Base-by-base conservation (phyloP, 1,140 invertebrate genomes). In the Diachasma alloeum region DNA sequence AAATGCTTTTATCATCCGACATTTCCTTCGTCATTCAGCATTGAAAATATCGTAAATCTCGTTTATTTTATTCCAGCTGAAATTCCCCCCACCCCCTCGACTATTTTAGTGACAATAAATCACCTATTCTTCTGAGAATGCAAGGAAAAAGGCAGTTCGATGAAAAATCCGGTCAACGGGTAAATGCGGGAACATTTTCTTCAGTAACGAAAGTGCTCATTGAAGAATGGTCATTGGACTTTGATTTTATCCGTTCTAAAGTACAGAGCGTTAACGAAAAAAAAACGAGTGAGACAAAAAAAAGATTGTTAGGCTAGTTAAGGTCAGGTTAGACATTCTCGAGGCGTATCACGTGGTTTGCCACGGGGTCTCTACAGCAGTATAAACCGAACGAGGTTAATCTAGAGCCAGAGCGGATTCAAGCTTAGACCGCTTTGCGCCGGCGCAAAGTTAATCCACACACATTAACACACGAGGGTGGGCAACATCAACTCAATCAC, bases 311-410 rank as follows among this genome's bases (percentile, higher is more conserved):
- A n/a, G 19, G 67, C 44, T 75, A 59, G 74, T 78, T 83, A 84
- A 83, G 84, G 83, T 84, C 68, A 80, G 83, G 81, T 84, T 82
- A 80, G 82, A 81, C 75, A 75, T 77, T 72, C 76, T 76, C 80
- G 81, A 79, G n/a, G 76, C 77, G 70, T 69, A 74, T 88, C 87
- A 88, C 87, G 86, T 88, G 87, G 87, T 87, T 77, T 77, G 83
- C 79, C 83, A 85, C 84, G 82, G 87, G 85, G 82, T 85, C 83
- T 72, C 53, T 26, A 63, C 59, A 63, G 22, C 24, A 24, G 59
- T 53, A 53, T 17, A 63, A 24, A 63, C 22, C 82, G 82, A 88
- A 87, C 85, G 87, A 88, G 87, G 87, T 87, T 88, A 88, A 88
- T 87, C 84, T 83, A 72, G 70, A 72, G 69, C 39, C 44, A 83